A percentile compares a stretch with the other conserved stretches of the same genome.
These are phyloP conservation scores for Thalassaphorura encarpata DNA, from an alignment of 1,140 invertebrate species.

Conservation along the genomic window DNA sequence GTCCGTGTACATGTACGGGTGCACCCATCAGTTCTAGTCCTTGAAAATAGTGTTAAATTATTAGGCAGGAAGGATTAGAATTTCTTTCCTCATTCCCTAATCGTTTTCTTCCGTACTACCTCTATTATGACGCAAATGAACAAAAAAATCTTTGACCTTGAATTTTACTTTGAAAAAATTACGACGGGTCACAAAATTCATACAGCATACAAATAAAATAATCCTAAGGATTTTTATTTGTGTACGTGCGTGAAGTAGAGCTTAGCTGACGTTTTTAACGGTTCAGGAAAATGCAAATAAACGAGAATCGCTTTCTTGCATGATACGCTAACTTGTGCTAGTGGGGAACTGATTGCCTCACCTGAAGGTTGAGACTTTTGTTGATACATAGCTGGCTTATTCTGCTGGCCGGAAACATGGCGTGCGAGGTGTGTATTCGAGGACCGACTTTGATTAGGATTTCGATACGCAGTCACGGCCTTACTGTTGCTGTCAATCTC, in stretches of 20 bases:
- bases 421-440: constrained; percentile 8
- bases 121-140: no score
- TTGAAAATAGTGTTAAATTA: no score
- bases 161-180: no score
- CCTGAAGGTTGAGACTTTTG: constrained; percentile 6
- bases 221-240: no score
- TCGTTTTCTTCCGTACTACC: no score
- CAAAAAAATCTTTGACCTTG: no score
- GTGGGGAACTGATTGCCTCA: background rate
- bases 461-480: background rate
- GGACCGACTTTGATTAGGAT: constrained; percentile 2
- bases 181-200: no score
- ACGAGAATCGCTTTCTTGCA: background rate
- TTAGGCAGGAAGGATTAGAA: no score
- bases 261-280: background rate
- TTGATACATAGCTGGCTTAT: constrained; percentile 10
- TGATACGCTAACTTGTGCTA: background rate
- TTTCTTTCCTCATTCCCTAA: no score
- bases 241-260: background rate
- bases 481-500: constrained; percentile 5
- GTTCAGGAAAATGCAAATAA: background rate
- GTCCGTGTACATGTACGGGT: background rate
- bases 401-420: constrained; percentile 17
- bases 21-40: no score
- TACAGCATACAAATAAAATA: no score